Evolutionary conservation across 92 coral and sea anemone species (phyloP).

Genomic region (Epizoanthus ramosus): DNA sequence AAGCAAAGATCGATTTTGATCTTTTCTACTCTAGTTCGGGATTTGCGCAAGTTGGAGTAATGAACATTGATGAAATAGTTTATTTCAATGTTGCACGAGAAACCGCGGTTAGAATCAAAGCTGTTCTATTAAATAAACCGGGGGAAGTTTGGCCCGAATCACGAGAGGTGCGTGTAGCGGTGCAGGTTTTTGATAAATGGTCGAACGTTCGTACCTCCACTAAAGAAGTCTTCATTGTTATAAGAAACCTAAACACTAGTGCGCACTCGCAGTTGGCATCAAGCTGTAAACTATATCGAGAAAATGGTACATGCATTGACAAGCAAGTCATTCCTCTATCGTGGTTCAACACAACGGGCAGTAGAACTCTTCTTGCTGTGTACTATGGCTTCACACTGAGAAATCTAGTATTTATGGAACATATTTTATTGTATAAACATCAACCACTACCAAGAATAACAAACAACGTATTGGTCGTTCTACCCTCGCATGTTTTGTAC

Average conservation of each 20-base stretch:
- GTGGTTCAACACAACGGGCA: constrained; percentile 49
- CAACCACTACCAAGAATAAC: constrained; percentile 19
- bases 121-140: constrained; percentile 37
- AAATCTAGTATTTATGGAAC: constrained; percentile 26
- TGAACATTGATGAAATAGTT: background rate
- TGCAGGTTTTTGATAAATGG: constrained; percentile 47
- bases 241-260: constrained; percentile 34
- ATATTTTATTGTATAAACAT: constrained; percentile 1
- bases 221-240: constrained; percentile 27
- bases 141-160: constrained; percentile 49
- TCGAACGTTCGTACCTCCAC: constrained; percentile 36
- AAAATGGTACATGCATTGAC: constrained; percentile 49
- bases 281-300: constrained; percentile 33
- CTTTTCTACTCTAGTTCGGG: constrained; percentile 44
- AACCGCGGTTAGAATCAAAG: constrained; percentile 37
- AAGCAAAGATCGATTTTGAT: constrained; percentile 31
- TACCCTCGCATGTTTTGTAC: constrained; percentile 39
- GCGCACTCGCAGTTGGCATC: constrained; percentile 18
- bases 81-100: constrained; percentile 27
- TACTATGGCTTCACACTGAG: constrained; percentile 38
- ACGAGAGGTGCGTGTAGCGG: constrained; percentile 31
- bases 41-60: constrained; percentile 27
- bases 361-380: background rate
- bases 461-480: constrained; percentile 37
- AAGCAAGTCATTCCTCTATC: constrained; percentile 30